Percentiles rank a stretch among this genome's conserved stretches.
These are phyloP conservation scores for Mesopsocus fuscifrons DNA, from an alignment of 2,888 invertebrate species.

Conservation along the genomic window DNA sequence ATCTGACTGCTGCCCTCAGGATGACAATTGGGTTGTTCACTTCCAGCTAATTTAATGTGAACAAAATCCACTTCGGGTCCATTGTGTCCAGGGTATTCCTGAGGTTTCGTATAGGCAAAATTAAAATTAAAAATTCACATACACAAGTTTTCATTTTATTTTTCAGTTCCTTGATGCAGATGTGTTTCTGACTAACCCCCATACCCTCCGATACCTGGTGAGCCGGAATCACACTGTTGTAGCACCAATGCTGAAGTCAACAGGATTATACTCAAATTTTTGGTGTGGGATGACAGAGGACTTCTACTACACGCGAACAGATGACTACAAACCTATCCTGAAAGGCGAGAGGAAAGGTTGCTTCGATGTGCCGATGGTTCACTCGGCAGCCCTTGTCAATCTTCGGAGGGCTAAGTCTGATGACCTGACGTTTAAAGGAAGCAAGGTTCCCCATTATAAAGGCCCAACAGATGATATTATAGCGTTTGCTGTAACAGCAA, in stretches of 20 bases:
- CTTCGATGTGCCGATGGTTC: constrained; percentile 78
- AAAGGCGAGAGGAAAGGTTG: constrained; percentile 49
- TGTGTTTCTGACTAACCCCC: constrained; percentile 50
- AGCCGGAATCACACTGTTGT: constrained; percentile 41
- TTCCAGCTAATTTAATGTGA: too few relatives aligned
- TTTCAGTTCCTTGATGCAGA: constrained; percentile 70
- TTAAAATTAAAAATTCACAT: too few relatives aligned
- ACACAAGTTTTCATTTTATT: too few relatives aligned
- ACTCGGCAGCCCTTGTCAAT: constrained; percentile 67
- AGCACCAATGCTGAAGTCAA: constrained; percentile 72
- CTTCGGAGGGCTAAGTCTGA: constrained; percentile 38
- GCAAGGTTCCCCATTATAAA: constrained; percentile 37
- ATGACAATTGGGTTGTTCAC: too few relatives aligned
- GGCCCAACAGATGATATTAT: constrained; percentile 87
- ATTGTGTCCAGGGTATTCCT: too few relatives aligned
- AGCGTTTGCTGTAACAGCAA: constrained; percentile 70
- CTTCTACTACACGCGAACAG: constrained; percentile 67
- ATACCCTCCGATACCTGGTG: constrained; percentile 41
- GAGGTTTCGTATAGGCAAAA: too few relatives aligned
- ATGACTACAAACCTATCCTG: constrained; percentile 65
- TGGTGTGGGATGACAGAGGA: constrained; percentile 85
- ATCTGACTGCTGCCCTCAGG: too few relatives aligned
- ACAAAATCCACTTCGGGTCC: too few relatives aligned
- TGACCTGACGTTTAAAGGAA: constrained; percentile 50
- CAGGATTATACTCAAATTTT: constrained; percentile 83